Conservation (phyloP, 2,888 invertebrate genomes). For the Eilema depressum region DNA sequence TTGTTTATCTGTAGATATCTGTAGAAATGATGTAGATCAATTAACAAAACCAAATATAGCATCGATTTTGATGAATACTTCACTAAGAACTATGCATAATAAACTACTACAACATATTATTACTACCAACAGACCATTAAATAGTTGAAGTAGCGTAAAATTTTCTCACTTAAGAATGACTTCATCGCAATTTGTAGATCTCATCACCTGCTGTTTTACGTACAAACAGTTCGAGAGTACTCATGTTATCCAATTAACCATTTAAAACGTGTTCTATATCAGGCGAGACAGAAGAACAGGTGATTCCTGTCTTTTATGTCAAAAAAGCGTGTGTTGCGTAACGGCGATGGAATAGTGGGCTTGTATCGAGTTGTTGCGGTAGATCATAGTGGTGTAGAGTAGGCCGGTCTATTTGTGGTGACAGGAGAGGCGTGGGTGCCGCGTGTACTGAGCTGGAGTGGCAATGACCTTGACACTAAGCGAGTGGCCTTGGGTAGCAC, state of each 20-base stretch:
- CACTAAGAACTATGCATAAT: no score
- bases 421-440: conserved; percentile 86
- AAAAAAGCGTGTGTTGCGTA: conserved; percentile 49
- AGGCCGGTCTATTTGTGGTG: conserved; percentile 86
- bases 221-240: conserved; percentile 5
- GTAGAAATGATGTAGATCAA: no score
- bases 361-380: conserved; percentile 71
- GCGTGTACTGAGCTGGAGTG: conserved; percentile 86
- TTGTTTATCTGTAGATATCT: no score
- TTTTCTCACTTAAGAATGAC: conserved; percentile 28
- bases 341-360: conserved; percentile 51
- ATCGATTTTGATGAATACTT: not conserved
- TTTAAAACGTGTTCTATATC: conserved; percentile 25
- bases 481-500: conserved; percentile 87
- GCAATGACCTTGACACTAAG: conserved; percentile 87
- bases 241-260: conserved; percentile 14
- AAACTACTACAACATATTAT: no score
- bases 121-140: no score
- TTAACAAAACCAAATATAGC: not conserved
- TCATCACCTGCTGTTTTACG: conserved; percentile 12
- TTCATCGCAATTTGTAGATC: conserved; percentile 19
- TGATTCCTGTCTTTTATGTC: conserved; percentile 42
- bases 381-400: conserved; percentile 76
- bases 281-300: conserved; percentile 29
- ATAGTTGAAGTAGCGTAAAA: no score